Base-by-base conservation (phyloP, 1,140 invertebrate genomes). In the Psilanteris sp. region DNA sequence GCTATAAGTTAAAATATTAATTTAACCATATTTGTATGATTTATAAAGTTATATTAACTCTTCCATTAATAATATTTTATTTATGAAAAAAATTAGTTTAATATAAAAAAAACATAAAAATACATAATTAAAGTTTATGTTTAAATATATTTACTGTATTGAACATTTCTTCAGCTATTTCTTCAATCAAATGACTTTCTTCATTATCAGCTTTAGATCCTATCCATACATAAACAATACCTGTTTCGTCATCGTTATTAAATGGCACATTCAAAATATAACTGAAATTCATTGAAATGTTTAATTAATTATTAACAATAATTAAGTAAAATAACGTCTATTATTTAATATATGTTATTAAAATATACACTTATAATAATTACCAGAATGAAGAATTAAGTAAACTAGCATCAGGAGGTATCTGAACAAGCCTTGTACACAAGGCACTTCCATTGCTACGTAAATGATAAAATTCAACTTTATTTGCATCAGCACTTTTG, bases 191-290 rank as follows among this genome's bases (percentile, higher is more conserved):
- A 71, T 94, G 90, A 1, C 95, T 93, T 82, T 98, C 96, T 81
- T 98, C 96, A 15, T 93, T 90, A 87, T 96, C 93, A 14, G 94
- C 91, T 86, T 96, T 96, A 8, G 91, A 93, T 14, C 98, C 98
- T 76, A 99, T 93, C 98, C 98, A 99, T 4, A 98, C 96, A 88
- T 99, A 99, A 11, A 99, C 95, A 70, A 98, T 97, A 14, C 98
- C 97, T 16, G 93, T 94, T 71, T 94, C 92, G 80, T 96, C 95
- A 55, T 95, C 93, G 81, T 94, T 94, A 81, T 98, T 96, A 86
- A 98, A 97, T 50, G 96, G 96, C 52, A 99, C 97, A 91, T 97
- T 97, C 37, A 99, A 90, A 62, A 98, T 97, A 83, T 97, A 98
- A 85, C 96, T 98, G 78, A 59, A 59, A 79, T 13, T 43, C 20